These are phyloP conservation scores for Nannoperca obscura DNA, from an alignment of 2,797 vertebrate genomes.

Conservation along the genomic window DNA sequence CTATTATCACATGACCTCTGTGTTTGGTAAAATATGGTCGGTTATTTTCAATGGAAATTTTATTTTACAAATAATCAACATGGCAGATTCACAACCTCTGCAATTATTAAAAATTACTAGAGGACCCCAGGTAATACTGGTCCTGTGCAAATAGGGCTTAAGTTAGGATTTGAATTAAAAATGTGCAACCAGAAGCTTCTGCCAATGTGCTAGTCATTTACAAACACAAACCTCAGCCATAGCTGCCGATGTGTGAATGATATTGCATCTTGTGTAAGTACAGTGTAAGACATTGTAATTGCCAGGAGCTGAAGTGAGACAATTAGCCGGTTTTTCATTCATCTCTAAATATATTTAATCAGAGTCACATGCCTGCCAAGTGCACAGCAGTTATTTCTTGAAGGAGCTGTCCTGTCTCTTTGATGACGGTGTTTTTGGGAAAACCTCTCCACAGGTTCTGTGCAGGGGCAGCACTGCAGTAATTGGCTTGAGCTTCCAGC, in stretches of 20 bases:
- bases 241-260: slow-evolving; percentile 6
- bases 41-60: too few species aligned
- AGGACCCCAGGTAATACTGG: too few species aligned
- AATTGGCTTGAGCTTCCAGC: slow-evolving; percentile 46
- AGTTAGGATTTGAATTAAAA: slow-evolving; percentile 1
- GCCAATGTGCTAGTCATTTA: neutral
- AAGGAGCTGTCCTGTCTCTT: slow-evolving; percentile 15
- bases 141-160: too few species aligned
- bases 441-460: slow-evolving; percentile 46
- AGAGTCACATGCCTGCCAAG: neutral
- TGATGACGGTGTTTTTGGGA: slow-evolving; percentile 41
- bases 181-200: slow-evolving; percentile 5
- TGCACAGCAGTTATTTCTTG: slow-evolving; percentile 12
- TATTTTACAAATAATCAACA: too few species aligned
- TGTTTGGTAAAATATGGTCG: too few species aligned
- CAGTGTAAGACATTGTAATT: neutral
- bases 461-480: neutral
- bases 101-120: too few species aligned
- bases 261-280: neutral
- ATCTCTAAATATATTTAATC: slow-evolving; percentile 21
- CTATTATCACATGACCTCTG: too few species aligned
- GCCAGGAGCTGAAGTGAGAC: slow-evolving; percentile 15
- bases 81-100: too few species aligned
- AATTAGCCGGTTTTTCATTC: slow-evolving; percentile 22
- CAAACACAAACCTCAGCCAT: slow-evolving; percentile 1